Evolutionary conservation across 2,888 invertebrate genomes (phyloP), one percentile per base, ranked within the genome.

Genomic region (Epistrophe grossulariae): DNA sequence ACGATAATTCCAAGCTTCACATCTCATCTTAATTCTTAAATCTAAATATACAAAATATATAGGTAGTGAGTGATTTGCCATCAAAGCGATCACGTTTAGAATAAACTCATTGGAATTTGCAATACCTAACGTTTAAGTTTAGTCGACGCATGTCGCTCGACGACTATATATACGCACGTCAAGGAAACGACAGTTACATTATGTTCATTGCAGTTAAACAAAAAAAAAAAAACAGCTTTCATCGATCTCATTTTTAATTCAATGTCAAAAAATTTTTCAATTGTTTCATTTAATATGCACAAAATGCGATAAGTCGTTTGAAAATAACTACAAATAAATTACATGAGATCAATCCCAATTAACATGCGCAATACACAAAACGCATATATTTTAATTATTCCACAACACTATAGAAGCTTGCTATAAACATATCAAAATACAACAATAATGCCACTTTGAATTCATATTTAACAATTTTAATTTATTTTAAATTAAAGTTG

Each of bases 341-440:
- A 50, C 35, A 19, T 50, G 35, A 68, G 15, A 55, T 55, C 55
- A 55, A 55, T 11, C 50, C 19, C 38, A 68, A 68, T 68, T 68
- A 68, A 50, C 17, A 68, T 68, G 50, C 68, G 19, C 50, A 35
- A 50, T 50, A 50, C 15, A 50, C 50, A 59, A 68, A 45, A 68
- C 68, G 50, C 50, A 68, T 68, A 68, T 68, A 68, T 68, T 50
- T 59, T 19, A 45, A 68, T 68, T 38, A 68, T 1, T 48, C 28
- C 13, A 11, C n/a, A 10, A 40, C 24, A n/a, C n/a, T n/a, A n/a
- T 55, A n/a, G 55, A 28, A 55, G 15, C 28, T 43, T n/a, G 19
- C 19, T 8, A 35, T 35, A 35, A 8, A 35, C 9, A 35, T 35
- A 35, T 35, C 35, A 35, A 8, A n/a, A 35, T 35, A 35, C 4